Evolutionary conservation across 2,888 invertebrate genomes (phyloP).

Genomic region (Dioctria linearis): DNA sequence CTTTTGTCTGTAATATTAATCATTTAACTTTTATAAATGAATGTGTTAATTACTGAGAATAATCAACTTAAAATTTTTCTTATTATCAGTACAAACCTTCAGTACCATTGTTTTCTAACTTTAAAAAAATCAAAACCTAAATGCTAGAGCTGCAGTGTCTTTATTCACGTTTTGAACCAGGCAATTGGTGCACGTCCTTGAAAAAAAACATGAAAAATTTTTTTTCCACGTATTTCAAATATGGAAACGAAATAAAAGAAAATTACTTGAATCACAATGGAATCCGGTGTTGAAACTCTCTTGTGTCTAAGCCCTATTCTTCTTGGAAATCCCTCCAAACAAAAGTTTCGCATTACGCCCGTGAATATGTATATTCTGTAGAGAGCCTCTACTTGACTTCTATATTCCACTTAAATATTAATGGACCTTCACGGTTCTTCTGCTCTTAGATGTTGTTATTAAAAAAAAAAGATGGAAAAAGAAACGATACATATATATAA

Average conservation of each 20-base stretch:
- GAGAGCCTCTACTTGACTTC: constrained; percentile 26
- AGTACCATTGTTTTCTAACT: not conserved
- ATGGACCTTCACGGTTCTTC: constrained; percentile 34
- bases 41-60: too few relatives aligned
- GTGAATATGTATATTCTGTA: not conserved
- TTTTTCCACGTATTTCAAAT: constrained; percentile 19
- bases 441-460: constrained; percentile 15
- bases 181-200: not conserved
- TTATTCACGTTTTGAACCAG: not conserved
- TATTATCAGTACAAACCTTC: too few relatives aligned
- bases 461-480: constrained; percentile 9
- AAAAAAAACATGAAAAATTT: not conserved
- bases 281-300: not conserved
- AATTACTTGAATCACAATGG: constrained; percentile 24
- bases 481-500: too few relatives aligned
- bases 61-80: too few relatives aligned
- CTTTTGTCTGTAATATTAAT: too few relatives aligned
- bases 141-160: not conserved
- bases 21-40: too few relatives aligned
- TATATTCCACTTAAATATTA: constrained; percentile 43
- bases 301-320: constrained; percentile 14
- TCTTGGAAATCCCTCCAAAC: constrained; percentile 22
- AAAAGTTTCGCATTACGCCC: constrained; percentile 12
- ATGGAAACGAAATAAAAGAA: constrained; percentile 26
- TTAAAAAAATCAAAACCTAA: not conserved